Evolutionary conservation across 2,888 invertebrate species (phyloP).

Genomic region (Macrostomum cliftonense): DNA sequence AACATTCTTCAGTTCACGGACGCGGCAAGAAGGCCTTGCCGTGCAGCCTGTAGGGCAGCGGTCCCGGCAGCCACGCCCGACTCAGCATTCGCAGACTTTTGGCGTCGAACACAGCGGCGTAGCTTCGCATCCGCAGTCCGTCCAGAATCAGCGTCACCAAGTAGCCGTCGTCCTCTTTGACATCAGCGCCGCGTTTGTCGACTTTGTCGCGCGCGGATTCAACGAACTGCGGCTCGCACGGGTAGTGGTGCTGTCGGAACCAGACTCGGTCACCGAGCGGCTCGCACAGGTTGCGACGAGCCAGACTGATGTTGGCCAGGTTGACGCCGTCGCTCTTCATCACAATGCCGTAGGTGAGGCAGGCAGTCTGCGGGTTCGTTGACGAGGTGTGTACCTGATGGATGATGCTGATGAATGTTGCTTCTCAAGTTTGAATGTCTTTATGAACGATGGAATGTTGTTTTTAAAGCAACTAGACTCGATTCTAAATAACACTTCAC

Average conservation of each 20-base stretch:
- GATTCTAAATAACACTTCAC: too few relatives aligned
- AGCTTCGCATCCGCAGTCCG: constrained; percentile 17
- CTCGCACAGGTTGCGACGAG: constrained; percentile 27
- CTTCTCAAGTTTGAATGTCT: too few relatives aligned
- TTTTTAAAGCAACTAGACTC: too few relatives aligned
- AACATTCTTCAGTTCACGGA: too few relatives aligned
- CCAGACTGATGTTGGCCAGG: constrained; percentile 19
- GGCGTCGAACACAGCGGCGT: constrained; percentile 23
- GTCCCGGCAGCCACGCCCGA: constrained; percentile 20
- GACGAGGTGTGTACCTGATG: too few relatives aligned
- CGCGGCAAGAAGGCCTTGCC: too few relatives aligned
- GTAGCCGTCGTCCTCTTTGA: constrained; percentile 25
- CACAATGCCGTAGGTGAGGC: constrained; percentile 24
- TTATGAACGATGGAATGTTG: too few relatives aligned
- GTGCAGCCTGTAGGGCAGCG: constrained; percentile 27
- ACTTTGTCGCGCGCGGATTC: too few relatives aligned
- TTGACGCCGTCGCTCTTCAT: constrained; percentile 19
- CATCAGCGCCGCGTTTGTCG: constrained; percentile 17
- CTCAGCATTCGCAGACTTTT: constrained; percentile 18
- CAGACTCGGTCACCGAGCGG: too few relatives aligned
- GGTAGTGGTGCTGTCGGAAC: constrained; percentile 19
- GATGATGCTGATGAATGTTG: too few relatives aligned
- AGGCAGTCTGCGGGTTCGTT: constrained; percentile 16
- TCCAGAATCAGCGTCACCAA: constrained; percentile 24
- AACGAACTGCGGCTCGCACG: constrained; percentile 26